Evolutionary conservation across 2,888 invertebrate genomes (phyloP), one percentile per base, ranked within the genome.

Genomic region (Schizotus pectinicornis): DNA sequence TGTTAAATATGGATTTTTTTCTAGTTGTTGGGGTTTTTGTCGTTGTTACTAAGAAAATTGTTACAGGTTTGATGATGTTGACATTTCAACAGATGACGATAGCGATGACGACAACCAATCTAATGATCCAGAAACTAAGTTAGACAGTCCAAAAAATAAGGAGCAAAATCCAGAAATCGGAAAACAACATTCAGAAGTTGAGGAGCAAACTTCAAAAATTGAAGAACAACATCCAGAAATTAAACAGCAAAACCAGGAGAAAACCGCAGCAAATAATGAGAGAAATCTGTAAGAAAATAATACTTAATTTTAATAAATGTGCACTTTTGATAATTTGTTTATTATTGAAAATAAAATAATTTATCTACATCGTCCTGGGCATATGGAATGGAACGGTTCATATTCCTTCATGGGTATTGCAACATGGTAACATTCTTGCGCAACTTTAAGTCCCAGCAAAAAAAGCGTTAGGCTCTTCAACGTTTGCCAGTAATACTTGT

Each of bases 391-490:
- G 36, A 61, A 67, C 9, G 65, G 69, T 51, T 55, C 51, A 46
- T 69, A 70, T 12, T 63, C 38, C 12, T 47, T 59, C 7, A 66
- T 41, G 33, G 70, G 69, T 13, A 71, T 57, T 22, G 54, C 48
- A 9, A 71, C 59, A 12, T 59, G 41, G 34, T 59, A 62, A 22
- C 68, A 64, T 59, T 72, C 71, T 41, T 59, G 54, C 6, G 67
- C 56, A n/a, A 68, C 12, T 59, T 71, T 69, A 8, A 72, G 32
- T 2, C 65, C 67, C 39, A 72, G 13, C 22, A 68, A 6, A 51
- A 72, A 71, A 13, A 70, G 38, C 7, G 63, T 38, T 1, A 63
- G 48, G 9, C 64, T 62, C 30, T 56, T 63, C 9, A 67, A 6
- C 6, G 64, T 37, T 35, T 65, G 56, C 63, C 62, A 63, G 11